A percentile compares a stretch with the other conserved stretches of the same genome.
Evolutionary conservation across 2,797 vertebrate species (phyloP).

Genomic region (Gymnoscopelus braueri): DNA sequence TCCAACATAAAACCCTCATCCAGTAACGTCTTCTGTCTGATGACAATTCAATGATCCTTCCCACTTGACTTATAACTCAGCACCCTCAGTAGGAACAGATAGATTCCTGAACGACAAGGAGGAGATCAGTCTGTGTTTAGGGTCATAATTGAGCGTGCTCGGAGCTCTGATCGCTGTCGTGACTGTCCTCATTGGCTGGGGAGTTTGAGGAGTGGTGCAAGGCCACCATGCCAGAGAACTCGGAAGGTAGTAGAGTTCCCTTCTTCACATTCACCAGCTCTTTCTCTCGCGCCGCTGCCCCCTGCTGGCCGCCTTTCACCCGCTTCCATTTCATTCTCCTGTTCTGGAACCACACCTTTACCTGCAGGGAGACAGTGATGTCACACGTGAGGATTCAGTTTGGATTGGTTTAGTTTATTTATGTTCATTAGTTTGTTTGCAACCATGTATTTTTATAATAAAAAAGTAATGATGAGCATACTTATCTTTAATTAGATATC

Average conservation of each 20-base stretch:
- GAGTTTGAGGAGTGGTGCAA: constrained; percentile 87
- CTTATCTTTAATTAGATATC: too few species aligned
- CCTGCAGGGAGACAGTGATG: constrained; percentile 66
- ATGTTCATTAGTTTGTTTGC: too few species aligned
- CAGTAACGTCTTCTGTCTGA: constrained; percentile 57
- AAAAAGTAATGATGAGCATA: too few species aligned
- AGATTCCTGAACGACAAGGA: constrained; percentile 49
- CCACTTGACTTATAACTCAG: not conserved
- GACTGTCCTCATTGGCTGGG: constrained; percentile 88
- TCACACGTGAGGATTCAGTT: not conserved
- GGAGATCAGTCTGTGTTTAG: constrained; percentile 18
- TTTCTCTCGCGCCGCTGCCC: constrained; percentile 87
- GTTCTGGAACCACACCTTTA: constrained; percentile 94
- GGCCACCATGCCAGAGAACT: constrained; percentile 86
- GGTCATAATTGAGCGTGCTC: constrained; percentile 90
- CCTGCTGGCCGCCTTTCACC: constrained; percentile 91
- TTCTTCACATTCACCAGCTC: constrained; percentile 93
- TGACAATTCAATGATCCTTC: constrained; percentile 27
- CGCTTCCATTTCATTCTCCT: constrained; percentile 92
- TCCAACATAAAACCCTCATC: not conserved
- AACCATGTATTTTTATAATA: too few species aligned
- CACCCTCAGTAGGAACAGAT: constrained; percentile 17
- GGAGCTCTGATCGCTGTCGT: constrained; percentile 90
- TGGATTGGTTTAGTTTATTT: too few species aligned
- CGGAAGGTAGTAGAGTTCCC: constrained; percentile 87